phyloP scores from a whole-genome alignment of 2,888 invertebrate species.

The Agonopterix arenella region DNA sequence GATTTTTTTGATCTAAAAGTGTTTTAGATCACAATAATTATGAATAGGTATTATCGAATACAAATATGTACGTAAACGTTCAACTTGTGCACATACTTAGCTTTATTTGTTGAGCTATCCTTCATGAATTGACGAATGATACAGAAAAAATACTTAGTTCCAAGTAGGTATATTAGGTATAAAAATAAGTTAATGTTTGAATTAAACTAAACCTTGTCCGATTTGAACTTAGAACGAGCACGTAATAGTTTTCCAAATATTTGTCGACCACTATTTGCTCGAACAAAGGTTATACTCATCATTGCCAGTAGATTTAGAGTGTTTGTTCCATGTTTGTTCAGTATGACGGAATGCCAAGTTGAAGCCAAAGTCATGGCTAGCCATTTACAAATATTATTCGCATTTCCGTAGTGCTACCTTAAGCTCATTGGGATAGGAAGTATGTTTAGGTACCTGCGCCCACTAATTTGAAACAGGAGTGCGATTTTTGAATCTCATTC shows the following conservation, averaged over 20 bases:
- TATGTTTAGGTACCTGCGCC: too few species aligned
- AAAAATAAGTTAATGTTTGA: constrained; percentile 1
- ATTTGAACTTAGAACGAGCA: constrained; percentile 1
- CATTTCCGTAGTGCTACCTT: constrained; percentile 1
- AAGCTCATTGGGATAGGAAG: too few species aligned
- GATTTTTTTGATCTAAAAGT: too few species aligned
- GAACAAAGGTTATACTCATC: constrained; percentile 46
- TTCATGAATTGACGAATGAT: not conserved
- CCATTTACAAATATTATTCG: constrained; percentile 5
- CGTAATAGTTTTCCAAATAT: constrained; percentile 37
- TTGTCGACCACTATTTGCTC: constrained; percentile 43
- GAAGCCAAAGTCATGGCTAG: constrained; percentile 29
- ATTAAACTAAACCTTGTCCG: constrained; percentile 10
- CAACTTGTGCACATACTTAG: too few species aligned
- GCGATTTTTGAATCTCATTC: too few species aligned
- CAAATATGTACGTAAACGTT: too few species aligned
- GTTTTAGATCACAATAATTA: too few species aligned
- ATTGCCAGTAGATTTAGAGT: constrained; percentile 44
- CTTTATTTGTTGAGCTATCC: too few species aligned
- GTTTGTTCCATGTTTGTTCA: constrained; percentile 35
- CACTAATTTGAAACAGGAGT: too few species aligned
- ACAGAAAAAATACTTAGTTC: not conserved
- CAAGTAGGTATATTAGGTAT: not conserved
- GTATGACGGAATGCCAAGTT: constrained; percentile 41
- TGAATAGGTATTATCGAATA: too few species aligned